Evolutionary conservation across 2,888 invertebrate species (phyloP).

Genomic region (Dryococelus australis): DNA sequence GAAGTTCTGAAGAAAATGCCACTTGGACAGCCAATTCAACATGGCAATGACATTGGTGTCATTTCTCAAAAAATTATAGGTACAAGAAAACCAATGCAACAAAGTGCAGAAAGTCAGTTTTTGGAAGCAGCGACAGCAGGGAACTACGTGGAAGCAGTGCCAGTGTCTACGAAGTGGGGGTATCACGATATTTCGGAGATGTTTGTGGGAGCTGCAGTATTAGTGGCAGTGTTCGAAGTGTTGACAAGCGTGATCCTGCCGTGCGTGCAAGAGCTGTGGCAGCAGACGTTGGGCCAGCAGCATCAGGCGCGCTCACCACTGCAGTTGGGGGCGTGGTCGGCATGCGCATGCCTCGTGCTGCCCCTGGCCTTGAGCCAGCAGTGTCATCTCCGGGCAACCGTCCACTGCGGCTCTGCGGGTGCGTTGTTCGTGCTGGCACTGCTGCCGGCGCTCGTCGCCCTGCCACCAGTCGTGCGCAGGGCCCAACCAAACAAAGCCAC

Average conservation of each 20-base stretch:
- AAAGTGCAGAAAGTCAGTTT: neutral
- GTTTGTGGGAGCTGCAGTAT: neutral
- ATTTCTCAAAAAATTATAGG: too few species aligned
- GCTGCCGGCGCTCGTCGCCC: neutral
- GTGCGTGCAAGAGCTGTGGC: neutral
- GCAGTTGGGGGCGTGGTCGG: conserved; percentile 10
- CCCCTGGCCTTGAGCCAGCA: neutral
- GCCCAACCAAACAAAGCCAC: neutral
- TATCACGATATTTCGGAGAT: neutral
- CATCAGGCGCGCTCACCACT: neutral
- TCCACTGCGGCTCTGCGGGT: neutral
- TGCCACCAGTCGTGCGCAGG: neutral
- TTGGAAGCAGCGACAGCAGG: neutral
- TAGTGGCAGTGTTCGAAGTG: neutral
- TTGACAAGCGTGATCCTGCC: neutral
- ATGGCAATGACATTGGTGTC: too few species aligned
- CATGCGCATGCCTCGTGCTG: neutral
- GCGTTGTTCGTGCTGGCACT: neutral
- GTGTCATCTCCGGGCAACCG: neutral
- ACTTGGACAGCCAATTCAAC: neutral
- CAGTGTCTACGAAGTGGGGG: neutral
- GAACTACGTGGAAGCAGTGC: neutral
- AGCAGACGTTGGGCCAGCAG: neutral
- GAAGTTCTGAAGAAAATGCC: neutral
- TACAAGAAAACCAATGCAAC: neutral